A percentile compares a stretch with the other conserved stretches of the same genome.
Evolutionary conservation across 2,888 invertebrate genomes (phyloP).

Genomic region (Dioctria linearis): DNA sequence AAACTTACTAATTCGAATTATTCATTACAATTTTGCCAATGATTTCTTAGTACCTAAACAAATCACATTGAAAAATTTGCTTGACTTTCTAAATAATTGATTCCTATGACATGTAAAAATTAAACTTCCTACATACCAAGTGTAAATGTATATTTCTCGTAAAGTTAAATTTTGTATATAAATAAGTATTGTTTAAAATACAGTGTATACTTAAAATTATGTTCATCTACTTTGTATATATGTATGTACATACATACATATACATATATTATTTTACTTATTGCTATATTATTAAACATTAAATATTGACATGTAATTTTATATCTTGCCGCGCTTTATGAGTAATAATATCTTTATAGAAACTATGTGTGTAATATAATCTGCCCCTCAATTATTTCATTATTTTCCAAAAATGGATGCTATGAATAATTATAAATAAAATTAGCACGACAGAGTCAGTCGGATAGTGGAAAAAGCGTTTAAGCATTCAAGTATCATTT

Average conservation of each 20-base stretch:
- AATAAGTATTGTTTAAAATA: no score
- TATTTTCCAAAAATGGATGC: slow-evolving; percentile 37
- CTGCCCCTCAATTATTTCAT: slow-evolving; percentile 29
- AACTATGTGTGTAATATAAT: background rate
- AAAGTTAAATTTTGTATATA: no score
- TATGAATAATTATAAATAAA: slow-evolving; percentile 40
- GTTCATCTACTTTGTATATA: background rate
- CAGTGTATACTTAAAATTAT: no score
- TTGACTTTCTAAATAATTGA: no score
- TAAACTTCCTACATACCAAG: no score
- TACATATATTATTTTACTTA: background rate
- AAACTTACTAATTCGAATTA: no score
- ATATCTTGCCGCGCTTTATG: slow-evolving; percentile 21
- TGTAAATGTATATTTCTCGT: no score
- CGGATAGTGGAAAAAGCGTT: background rate
- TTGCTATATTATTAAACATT: background rate
- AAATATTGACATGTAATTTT: no score
- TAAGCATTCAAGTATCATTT: slow-evolving; percentile 27
- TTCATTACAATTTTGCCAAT: no score
- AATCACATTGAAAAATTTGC: no score
- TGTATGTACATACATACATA: slow-evolving; percentile 17
- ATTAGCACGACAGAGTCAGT: slow-evolving; percentile 23
- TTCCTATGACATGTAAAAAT: no score
- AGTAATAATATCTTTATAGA: background rate
- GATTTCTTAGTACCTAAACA: no score